Conservation (phyloP, 2,113 vertebrate species). For the Nothocercus julius region DNA sequence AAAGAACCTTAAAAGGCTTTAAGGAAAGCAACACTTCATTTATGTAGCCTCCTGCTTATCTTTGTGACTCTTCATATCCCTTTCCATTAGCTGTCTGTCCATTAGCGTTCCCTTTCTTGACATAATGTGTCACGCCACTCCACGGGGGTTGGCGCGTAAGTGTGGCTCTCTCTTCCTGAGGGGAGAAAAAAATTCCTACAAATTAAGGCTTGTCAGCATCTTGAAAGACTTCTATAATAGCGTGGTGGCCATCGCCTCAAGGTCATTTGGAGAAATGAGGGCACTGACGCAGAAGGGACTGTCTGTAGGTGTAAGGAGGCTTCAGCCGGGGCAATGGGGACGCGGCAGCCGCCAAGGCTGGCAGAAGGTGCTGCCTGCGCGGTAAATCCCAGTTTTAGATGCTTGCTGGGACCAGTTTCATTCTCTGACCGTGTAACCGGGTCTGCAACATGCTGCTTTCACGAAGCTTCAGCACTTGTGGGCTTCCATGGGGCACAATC, state of each 20-base stretch:
- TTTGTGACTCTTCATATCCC: background rate
- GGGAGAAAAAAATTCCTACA: too few species aligned
- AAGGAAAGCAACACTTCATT: background rate
- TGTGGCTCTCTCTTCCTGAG: background rate
- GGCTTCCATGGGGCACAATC: background rate
- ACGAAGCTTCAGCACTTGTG: background rate
- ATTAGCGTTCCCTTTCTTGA: background rate
- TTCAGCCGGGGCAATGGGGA: too few species aligned
- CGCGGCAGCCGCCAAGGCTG: too few species aligned
- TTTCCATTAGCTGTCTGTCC: background rate
- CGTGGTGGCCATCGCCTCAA: background rate
- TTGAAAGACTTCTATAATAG: background rate
- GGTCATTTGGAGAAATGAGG: background rate
- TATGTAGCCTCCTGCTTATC: background rate
- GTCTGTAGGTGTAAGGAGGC: too few species aligned
- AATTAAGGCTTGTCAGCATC: background rate
- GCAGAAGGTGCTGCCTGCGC: too few species aligned
- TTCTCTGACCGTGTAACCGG: fast-evolving
- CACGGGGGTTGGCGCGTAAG: background rate
- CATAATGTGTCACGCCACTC: background rate
- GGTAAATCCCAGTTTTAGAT: too few species aligned
- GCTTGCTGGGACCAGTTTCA: too few species aligned
- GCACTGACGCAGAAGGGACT: too few species aligned
- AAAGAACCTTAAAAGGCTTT: background rate
- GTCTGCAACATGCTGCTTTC: fast-evolving